phyloP scores from a whole-genome alignment of 2,113 vertebrate genomes.

The Tragelaphus strepsiceros region DNA sequence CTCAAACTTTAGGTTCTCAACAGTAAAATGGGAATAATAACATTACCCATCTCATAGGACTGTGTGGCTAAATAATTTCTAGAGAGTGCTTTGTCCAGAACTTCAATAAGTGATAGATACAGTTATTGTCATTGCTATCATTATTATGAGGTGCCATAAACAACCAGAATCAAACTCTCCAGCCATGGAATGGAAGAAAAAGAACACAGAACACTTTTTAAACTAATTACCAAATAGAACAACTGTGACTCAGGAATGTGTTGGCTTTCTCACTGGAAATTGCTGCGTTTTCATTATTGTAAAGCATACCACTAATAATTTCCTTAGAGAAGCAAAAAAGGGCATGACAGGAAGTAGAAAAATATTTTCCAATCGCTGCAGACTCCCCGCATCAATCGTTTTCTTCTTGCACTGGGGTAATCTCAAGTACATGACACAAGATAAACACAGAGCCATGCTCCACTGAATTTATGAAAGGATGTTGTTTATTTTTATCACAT shows the following conservation, averaged over 20 bases:
- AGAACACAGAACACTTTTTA: not conserved
- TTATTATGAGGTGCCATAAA: not conserved
- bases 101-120: not conserved
- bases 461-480: conserved; percentile 47
- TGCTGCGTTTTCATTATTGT: not conserved
- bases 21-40: not conserved
- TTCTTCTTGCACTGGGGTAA: conserved; percentile 51
- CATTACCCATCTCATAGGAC: not conserved
- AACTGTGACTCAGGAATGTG: not conserved
- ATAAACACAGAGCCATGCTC: conserved; percentile 43
- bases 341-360: not conserved
- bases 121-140: not conserved
- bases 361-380: conserved; percentile 13
- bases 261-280: not conserved
- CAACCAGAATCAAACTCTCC: not conserved
- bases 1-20: not conserved
- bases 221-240: not conserved
- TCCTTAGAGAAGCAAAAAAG: conserved; percentile 5
- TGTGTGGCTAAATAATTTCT: not conserved
- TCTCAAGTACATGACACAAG: conserved; percentile 50
- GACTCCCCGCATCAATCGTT: conserved; percentile 31
- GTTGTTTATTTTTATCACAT: conserved; percentile 62
- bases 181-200: not conserved
- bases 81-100: not conserved
- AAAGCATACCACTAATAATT: not conserved